Evolutionary conservation across 1,140 invertebrate genomes (phyloP).

Genomic region (Drosophila chauvacae): DNA sequence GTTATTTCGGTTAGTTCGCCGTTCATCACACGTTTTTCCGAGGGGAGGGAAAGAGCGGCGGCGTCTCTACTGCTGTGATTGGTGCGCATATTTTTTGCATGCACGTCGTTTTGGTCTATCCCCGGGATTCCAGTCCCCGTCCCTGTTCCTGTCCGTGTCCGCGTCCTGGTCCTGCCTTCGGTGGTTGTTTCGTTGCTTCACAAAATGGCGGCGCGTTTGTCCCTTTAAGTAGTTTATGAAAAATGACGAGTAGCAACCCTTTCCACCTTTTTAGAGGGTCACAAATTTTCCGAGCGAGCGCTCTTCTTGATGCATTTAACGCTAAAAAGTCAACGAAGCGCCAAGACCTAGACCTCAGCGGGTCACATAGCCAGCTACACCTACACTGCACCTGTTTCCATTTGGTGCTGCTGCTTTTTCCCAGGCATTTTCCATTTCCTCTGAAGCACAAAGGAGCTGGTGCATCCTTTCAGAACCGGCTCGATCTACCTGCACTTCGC

Average conservation of each 20-base stretch:
- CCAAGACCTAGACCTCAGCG: slow-evolving; percentile 32
- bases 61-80: slow-evolving; percentile 58
- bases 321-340: slow-evolving; percentile 38
- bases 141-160: background rate
- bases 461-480: slow-evolving; percentile 35
- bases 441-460: slow-evolving; percentile 15
- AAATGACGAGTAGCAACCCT: slow-evolving; percentile 54
- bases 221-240: slow-evolving; percentile 57
- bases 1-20: slow-evolving; percentile 28
- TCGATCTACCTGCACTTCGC: slow-evolving; percentile 29
- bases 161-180: slow-evolving; percentile 17
- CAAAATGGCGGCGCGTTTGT: slow-evolving; percentile 64
- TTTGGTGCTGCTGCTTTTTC: slow-evolving; percentile 6
- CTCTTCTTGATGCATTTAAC: slow-evolving; percentile 36
- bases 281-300: slow-evolving; percentile 72
- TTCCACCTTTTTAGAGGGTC: slow-evolving; percentile 29
- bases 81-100: slow-evolving; percentile 74
- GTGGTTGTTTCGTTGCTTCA: slow-evolving; percentile 37
- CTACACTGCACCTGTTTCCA: slow-evolving; percentile 17
- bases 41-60: slow-evolving; percentile 6
- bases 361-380: slow-evolving; percentile 23
- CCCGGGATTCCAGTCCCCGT: background rate
- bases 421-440: slow-evolving; percentile 35
- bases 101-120: slow-evolving; percentile 60
- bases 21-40: slow-evolving; percentile 35